Conservation (phyloP, 2,888 invertebrate genomes). For the Nomada ruficornis region DNA sequence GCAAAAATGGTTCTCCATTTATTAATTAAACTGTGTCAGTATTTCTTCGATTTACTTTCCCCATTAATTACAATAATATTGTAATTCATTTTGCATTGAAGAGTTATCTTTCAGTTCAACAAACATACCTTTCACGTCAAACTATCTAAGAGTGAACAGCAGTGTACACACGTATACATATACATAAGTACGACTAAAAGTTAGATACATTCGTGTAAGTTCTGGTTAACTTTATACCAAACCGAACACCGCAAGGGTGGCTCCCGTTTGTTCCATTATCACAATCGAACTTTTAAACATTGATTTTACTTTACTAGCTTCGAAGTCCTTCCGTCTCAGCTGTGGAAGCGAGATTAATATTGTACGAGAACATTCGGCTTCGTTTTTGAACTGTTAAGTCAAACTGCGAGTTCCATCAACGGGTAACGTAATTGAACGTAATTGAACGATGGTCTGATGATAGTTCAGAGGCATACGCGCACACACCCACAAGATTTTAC, state of each 20-base stretch:
- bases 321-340: background rate
- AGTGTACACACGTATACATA: no score
- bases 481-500: background rate
- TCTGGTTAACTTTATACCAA: constrained; percentile 24
- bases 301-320: background rate
- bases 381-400: background rate
- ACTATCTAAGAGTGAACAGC: no score
- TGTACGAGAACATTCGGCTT: background rate
- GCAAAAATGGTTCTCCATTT: no score
- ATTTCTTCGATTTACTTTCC: no score
- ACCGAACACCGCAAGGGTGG: background rate
- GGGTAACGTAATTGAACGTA: background rate
- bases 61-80: no score
- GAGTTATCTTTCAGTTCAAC: no score
- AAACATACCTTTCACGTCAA: no score
- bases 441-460: background rate
- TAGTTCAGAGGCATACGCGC: background rate
- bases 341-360: constrained; percentile 8
- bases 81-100: no score
- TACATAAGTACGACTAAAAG: background rate
- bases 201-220: background rate
- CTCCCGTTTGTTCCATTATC: constrained; percentile 5
- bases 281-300: constrained; percentile 11
- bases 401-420: constrained; percentile 8
- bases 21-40: no score